These are phyloP conservation scores for Odontomachus brunneus DNA, from an alignment of 1,140 invertebrate species.

Conservation along the genomic window DNA sequence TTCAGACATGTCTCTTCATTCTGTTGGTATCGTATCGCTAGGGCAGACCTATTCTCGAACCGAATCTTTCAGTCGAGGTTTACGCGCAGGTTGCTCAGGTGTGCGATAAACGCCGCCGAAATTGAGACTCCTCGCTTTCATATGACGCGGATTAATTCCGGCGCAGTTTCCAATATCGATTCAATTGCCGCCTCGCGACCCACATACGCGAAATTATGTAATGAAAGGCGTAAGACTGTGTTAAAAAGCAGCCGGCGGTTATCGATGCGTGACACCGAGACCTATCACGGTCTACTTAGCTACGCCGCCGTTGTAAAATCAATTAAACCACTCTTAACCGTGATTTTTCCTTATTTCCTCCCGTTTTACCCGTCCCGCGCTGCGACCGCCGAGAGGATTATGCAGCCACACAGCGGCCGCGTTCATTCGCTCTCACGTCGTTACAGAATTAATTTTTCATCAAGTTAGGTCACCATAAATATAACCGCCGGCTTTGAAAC, in stretches of 20 bases:
- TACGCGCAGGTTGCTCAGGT: background rate
- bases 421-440: conserved; percentile 27
- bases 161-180: conserved; percentile 41
- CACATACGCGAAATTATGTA: conserved; percentile 48
- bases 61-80: no score
- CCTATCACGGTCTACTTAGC: conserved; percentile 61
- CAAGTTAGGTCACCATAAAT: conserved; percentile 53
- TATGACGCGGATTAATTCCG: conserved; percentile 25
- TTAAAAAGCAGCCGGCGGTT: conserved; percentile 75
- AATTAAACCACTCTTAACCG: conserved; percentile 61
- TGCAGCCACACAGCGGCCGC: no score
- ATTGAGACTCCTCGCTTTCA: background rate
- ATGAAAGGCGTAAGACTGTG: conserved; percentile 43
- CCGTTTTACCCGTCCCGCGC: conserved; percentile 32
- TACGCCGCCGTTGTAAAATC: conserved; percentile 58
- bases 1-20: background rate
- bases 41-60: no score
- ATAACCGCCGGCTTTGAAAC: conserved; percentile 41
- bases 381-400: background rate
- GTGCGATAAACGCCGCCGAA: background rate
- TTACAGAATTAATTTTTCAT: conserved; percentile 55
- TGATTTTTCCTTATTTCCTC: conserved; percentile 61
- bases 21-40: no score
- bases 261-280: conserved; percentile 79
- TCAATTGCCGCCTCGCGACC: conserved; percentile 51